Evolutionary conservation across 2,888 invertebrate genomes (phyloP).

Genomic region (Idaea straminata): DNA sequence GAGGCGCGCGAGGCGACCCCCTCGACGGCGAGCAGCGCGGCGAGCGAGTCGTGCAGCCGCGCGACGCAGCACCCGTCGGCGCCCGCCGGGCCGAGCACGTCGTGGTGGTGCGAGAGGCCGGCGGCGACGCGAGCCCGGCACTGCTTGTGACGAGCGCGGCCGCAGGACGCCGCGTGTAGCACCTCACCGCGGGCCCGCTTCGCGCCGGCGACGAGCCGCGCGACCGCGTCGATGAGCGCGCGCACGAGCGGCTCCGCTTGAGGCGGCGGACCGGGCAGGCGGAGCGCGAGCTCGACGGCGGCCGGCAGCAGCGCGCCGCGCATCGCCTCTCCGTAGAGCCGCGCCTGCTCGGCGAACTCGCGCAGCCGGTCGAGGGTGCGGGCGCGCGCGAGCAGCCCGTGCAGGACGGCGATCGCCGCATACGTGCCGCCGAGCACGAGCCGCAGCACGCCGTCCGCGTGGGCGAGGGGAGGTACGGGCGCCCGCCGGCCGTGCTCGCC

Average conservation of each 20-base stretch:
- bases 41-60: conserved; percentile 76
- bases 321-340: conserved; percentile 79
- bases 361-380: conserved; percentile 71
- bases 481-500: conserved; percentile 49
- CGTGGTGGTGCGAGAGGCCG: conserved; percentile 81
- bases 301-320: conserved; percentile 79
- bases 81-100: conserved; percentile 73
- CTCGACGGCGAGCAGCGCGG: conserved; percentile 69
- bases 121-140: conserved; percentile 67
- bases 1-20: conserved; percentile 54
- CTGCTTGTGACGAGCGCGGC: conserved; percentile 71
- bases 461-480: conserved; percentile 52
- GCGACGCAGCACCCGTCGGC: conserved; percentile 79
- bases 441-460: conserved; percentile 77
- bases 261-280: conserved; percentile 63
- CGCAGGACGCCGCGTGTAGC: conserved; percentile 76
- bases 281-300: conserved; percentile 77
- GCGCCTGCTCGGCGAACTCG: conserved; percentile 81
- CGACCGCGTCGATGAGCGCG: conserved; percentile 79
- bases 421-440: conserved; percentile 81
- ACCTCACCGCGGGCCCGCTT: conserved; percentile 80
- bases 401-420: conserved; percentile 80
- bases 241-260: conserved; percentile 66
- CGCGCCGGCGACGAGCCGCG: conserved; percentile 76
- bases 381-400: conserved; percentile 79